A percentile compares a stretch with the other conserved stretches of the same genome.
Evolutionary conservation across 2,888 invertebrate species (phyloP).

Genomic region (Leptopilina drosophilae): DNA sequence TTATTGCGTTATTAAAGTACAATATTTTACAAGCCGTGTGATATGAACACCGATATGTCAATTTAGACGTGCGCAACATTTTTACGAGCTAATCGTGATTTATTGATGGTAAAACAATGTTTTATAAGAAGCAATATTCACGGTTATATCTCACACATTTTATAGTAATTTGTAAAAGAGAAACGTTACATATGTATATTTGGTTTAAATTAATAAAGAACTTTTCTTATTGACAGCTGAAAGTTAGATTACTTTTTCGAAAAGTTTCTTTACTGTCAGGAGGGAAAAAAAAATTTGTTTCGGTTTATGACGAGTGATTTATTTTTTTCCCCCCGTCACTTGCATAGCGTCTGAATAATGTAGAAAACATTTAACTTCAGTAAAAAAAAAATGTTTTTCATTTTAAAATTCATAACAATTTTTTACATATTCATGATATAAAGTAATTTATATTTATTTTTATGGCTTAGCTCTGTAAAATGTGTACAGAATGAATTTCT

Average conservation of each 20-base stretch:
- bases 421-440: slow-evolving; percentile 1
- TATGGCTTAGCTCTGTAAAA: background rate
- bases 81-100: slow-evolving; percentile 35
- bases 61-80: slow-evolving; percentile 25
- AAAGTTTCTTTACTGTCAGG: too few species aligned
- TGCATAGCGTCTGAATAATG: background rate
- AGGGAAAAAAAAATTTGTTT: background rate
- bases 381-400: background rate
- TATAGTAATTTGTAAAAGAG: background rate
- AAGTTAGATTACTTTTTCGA: too few species aligned
- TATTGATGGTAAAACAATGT: slow-evolving; percentile 27
- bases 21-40: slow-evolving; percentile 23
- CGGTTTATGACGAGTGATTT: background rate
- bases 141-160: background rate
- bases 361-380: slow-evolving; percentile 9
- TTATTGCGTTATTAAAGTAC: slow-evolving; percentile 18
- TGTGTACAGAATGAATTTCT: too few species aligned
- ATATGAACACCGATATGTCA: slow-evolving; percentile 34
- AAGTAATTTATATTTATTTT: background rate
- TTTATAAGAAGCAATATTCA: background rate
- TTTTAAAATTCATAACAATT: background rate
- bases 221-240: too few species aligned
- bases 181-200: background rate
- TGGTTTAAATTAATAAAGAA: too few species aligned
- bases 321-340: background rate